These are phyloP conservation scores for Peromyscus leucopus DNA, from an alignment of 2,113 vertebrate species.

Conservation along the genomic window DNA sequence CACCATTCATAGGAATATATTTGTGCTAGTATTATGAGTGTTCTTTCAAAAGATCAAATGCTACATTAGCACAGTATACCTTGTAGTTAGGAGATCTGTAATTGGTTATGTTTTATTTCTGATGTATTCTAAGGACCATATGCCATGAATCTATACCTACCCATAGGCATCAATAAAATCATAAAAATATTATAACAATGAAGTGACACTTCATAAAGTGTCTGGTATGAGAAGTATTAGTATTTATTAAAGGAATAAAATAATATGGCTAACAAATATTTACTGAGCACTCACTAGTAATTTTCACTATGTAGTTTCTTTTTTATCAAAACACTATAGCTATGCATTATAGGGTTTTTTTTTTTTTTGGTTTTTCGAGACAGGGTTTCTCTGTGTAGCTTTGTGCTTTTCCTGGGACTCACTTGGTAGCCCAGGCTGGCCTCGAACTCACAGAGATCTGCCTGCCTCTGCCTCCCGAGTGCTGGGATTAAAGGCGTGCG, in stretches of 20 bases:
- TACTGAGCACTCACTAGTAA: neutral
- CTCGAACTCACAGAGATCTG: no score
- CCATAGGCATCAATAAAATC: neutral
- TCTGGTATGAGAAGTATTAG: neutral
- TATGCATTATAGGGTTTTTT: neutral
- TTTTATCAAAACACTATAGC: neutral
- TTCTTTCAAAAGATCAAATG: neutral
- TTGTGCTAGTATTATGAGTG: neutral
- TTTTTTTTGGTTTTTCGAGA: no score
- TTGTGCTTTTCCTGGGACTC: no score
- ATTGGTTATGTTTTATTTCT: neutral
- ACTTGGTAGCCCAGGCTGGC: no score
- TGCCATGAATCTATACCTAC: slow-evolving; percentile 3
- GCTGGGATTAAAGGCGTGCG: no score
- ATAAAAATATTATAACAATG: neutral
- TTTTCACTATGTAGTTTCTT: neutral
- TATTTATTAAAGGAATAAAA: slow-evolving; percentile 31
- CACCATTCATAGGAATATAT: neutral
- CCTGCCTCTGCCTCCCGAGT: no score
- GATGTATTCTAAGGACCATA: neutral
- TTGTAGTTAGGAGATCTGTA: neutral
- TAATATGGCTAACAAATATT: slow-evolving; percentile 23
- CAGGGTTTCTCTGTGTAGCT: no score
- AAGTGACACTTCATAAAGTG: neutral
- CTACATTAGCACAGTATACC: neutral